These are phyloP conservation scores for Agrotis segetum DNA, from an alignment of 2,888 invertebrate species.

Conservation along the genomic window DNA sequence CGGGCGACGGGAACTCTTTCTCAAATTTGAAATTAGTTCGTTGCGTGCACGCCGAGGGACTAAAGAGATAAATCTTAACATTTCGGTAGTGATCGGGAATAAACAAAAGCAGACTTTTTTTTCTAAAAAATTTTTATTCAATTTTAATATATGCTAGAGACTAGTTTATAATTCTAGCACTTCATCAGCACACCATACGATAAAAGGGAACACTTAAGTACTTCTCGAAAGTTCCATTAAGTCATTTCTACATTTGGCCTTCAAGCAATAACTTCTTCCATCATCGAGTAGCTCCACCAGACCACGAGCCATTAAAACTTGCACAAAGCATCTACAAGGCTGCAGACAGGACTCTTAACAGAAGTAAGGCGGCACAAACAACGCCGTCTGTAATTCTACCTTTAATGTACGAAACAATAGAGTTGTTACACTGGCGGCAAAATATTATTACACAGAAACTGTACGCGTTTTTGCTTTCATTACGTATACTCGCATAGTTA, in stretches of 20 bases:
- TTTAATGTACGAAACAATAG: slow-evolving; percentile 20
- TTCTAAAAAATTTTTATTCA: not conserved
- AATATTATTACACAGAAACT: slow-evolving; percentile 63
- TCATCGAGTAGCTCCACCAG: not conserved
- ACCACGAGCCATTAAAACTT: not conserved
- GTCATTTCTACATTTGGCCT: not conserved
- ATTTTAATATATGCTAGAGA: not conserved
- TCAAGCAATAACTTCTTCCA: not conserved
- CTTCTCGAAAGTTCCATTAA: not conserved
- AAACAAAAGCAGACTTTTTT: not conserved
- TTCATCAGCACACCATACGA: not conserved
- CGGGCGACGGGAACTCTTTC: slow-evolving; percentile 78
- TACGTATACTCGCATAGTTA: slow-evolving; percentile 66
- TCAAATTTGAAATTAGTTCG: slow-evolving; percentile 81
- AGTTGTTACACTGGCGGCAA: slow-evolving; percentile 28
- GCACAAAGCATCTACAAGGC: not conserved
- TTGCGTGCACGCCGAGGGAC: slow-evolving; percentile 69
- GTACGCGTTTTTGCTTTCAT: slow-evolving; percentile 72
- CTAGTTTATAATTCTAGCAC: not conserved
- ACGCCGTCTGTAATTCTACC: slow-evolving; percentile 13
- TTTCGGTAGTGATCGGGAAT: slow-evolving; percentile 41
- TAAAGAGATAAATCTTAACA: slow-evolving; percentile 63
- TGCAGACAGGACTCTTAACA: not conserved
- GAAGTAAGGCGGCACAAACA: not conserved
- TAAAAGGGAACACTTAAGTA: not conserved